phyloP scores from a whole-genome alignment of 2,113 vertebrate species.

The Desmodus rotundus region DNA sequence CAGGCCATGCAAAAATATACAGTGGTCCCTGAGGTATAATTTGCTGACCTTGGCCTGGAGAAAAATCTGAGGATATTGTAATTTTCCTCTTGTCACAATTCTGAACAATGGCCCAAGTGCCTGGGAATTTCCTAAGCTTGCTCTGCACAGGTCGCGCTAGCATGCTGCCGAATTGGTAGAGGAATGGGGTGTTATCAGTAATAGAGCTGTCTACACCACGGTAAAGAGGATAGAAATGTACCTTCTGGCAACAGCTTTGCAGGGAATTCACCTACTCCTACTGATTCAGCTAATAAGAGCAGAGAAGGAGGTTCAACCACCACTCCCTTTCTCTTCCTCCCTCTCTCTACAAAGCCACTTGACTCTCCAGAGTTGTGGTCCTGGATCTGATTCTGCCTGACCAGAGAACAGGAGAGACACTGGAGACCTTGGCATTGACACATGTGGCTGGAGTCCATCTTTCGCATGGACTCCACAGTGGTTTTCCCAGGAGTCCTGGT shows the following conservation, averaged over 20 bases:
- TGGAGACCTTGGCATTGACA: not conserved
- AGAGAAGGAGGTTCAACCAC: not conserved
- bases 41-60: not conserved
- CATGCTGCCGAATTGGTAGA: rapidly evolving
- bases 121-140: not conserved
- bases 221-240: not conserved
- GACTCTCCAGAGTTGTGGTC: not conserved
- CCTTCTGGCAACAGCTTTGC: not conserved
- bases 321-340: not conserved
- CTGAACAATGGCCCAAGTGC: not conserved
- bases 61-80: not conserved
- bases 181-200: too few relatives aligned
- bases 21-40: not conserved
- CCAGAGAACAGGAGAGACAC: not conserved
- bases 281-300: not conserved
- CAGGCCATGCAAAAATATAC: not conserved
- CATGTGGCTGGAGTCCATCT: not conserved
- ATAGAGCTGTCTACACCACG: not conserved
- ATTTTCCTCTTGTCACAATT: not conserved
- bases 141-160: not conserved
- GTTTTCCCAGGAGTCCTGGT: not conserved
- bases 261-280: not conserved
- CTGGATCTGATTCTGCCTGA: not conserved
- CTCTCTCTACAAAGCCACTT: not conserved
- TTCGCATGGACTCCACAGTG: not conserved